phyloP scores from a whole-genome alignment of 2,888 invertebrate genomes.

The Leptinotarsa peninsularis region DNA sequence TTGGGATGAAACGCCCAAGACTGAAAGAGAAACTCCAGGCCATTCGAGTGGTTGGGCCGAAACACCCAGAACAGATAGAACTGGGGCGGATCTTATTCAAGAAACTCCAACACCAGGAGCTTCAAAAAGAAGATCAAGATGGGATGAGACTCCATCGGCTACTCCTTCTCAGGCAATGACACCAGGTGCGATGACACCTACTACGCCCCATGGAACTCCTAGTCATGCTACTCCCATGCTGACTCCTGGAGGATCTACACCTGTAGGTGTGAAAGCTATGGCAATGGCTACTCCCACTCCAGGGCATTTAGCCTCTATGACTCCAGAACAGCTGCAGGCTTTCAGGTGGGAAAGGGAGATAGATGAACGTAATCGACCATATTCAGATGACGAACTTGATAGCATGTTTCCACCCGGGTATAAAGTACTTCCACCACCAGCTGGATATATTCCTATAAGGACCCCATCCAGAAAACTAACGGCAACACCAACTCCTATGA shows the following conservation, averaged over 20 bases:
- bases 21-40: slow-evolving; percentile 96
- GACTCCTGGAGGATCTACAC: slow-evolving; percentile 87
- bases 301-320: slow-evolving; percentile 96
- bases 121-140: slow-evolving; percentile 92
- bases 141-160: slow-evolving; percentile 96
- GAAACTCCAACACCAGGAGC: slow-evolving; percentile 95
- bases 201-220: slow-evolving; percentile 77
- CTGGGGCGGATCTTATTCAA: slow-evolving; percentile 71
- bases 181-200: slow-evolving; percentile 74
- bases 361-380: slow-evolving; percentile 96
- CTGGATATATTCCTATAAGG: slow-evolving; percentile 92
- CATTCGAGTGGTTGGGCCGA: slow-evolving; percentile 98
- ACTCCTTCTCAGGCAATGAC: slow-evolving; percentile 73
- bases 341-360: slow-evolving; percentile 99
- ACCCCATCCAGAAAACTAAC: slow-evolving; percentile 98
- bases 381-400: slow-evolving; percentile 97
- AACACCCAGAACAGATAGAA: slow-evolving; percentile 95
- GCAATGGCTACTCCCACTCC: slow-evolving; percentile 98
- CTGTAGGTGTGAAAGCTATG: slow-evolving; percentile 96
- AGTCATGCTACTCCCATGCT: slow-evolving; percentile 73
- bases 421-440: slow-evolving; percentile 70
- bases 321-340: slow-evolving; percentile 98
- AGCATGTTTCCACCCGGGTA: slow-evolving; percentile 98
- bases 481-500: slow-evolving; percentile 97
- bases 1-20: slow-evolving; percentile 99